Evolutionary conservation across 2,113 vertebrate genomes (phyloP), one percentile per base, ranked within the genome.

Genomic region (Fukomys damarensis): DNA sequence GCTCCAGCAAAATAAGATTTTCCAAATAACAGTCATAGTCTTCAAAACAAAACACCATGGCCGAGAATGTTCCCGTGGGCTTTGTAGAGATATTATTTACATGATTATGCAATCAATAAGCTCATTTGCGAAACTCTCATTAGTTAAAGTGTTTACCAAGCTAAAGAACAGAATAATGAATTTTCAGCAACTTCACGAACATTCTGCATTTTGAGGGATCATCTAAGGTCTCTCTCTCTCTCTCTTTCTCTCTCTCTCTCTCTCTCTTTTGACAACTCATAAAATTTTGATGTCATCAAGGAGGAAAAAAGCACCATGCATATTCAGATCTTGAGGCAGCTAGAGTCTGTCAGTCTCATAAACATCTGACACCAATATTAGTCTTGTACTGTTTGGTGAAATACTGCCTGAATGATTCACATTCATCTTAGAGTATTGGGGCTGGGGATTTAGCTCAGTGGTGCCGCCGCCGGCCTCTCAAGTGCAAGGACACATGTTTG

Each of bases 131-230:
- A 80, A 1, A 17, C 13, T 4, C 30, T 0, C 0, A 26, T 86
- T 13, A 61, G 54, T 10, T 5, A 32, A 70, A 70, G n/a, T 1
- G 5, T 28, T n/a, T 68, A 22, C 35, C 2, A 58, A 66, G 19
- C 2, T 3, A 3, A 2, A 35, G 13, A 49, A 41, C 9, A 11
- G 20, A 5, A 3, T 7, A 26, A 6, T 20, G 28, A 65, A 65
- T 46, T 10, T 20, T 14, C 12, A 54, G 10, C 19, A 35, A 17
- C 7, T 7, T 24, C 2, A 7, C 77, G 7, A 5, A 17, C 5
- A 26, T 4, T 3, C 28, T 43, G 7, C 72, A n/a, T 84, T 30
- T 28, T 46, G 7, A 16, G 3, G 19, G 24, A 22, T 1, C 5
- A 30, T 10, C 0, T 49, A 19, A 54, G 7, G 12, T 14, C 26